Evolutionary conservation across 2,797 vertebrate species (phyloP), one percentile per base, ranked within the genome.

Genomic region (Chloroceryle amazona): DNA sequence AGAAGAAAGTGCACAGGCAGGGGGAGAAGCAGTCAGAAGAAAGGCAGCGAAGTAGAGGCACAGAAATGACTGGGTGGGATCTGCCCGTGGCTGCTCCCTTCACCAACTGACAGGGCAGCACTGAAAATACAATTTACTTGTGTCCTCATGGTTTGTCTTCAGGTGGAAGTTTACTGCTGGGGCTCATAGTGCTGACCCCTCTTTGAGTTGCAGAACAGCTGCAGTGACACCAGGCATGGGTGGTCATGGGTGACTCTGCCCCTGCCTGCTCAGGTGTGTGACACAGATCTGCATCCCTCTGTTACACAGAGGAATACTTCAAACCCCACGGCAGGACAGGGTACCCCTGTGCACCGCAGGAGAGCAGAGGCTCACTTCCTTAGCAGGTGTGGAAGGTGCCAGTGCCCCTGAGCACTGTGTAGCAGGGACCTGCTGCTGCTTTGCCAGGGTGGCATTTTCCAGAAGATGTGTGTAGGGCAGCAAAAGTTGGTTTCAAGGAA

Each of bases 21-120:
- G 19, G 49, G 20, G 11, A 92, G 81, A 79, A 92, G 68, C 78
- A 85, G 68, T 20, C 49, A 89, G 2, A 1, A 82, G 57, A 67
- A 73, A 13, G 78, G 82, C 31, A 66, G 55, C 63, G 81, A 75
- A 89, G n/a, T n/a, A 88, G 79, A 95, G 73, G 60, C 51, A 94
- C 35, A 92, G 81, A 60, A 87, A 87, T 1, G 5, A 60, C 1
- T 5, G 33, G 52, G 20, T 63, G 49, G 25, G 47, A 67, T 85
- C n/a, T 89, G 58, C 31, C 46, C 81, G 67, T 73, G 14, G 37
- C 46, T 76, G 73, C 44, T 83, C 49, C 58, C 37, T 65, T 86
- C 49, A 67, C 9, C 52, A 33, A 46, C 18, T 81, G 57, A 67
- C 0, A 0, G 16, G 33, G 62, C 33, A 92, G 44, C 73, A 57